Evolutionary conservation across 2,888 invertebrate genomes (phyloP).

Genomic region (Eupithecia subumbrata): DNA sequence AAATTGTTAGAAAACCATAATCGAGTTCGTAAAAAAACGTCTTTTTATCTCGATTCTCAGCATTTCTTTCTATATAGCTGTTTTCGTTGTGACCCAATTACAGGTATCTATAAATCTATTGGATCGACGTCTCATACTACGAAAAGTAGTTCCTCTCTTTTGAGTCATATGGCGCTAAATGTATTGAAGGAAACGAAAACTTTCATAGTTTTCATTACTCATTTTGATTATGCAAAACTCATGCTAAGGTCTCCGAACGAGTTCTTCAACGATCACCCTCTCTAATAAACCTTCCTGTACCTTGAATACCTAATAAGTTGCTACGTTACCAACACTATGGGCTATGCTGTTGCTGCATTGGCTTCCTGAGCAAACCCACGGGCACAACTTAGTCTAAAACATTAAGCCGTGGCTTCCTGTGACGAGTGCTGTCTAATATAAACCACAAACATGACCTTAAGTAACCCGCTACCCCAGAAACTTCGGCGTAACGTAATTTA

Average conservation of each 20-base stretch:
- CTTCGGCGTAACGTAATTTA: conserved; percentile 41
- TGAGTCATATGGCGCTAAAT: neutral
- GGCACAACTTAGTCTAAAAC: neutral
- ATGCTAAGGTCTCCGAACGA: neutral
- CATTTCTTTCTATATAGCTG: too few species aligned
- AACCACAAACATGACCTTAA: conserved; percentile 32
- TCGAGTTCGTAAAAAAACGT: too few species aligned
- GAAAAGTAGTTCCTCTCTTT: neutral
- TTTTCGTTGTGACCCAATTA: too few species aligned
- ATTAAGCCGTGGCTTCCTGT: neutral
- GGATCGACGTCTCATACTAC: neutral
- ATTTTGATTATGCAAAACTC: neutral
- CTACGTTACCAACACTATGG: neutral
- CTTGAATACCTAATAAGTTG: neutral
- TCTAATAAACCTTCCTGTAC: neutral
- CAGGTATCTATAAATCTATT: too few species aligned
- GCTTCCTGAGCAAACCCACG: neutral
- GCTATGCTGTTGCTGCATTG: neutral
- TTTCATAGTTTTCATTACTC: neutral
- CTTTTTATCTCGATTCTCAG: too few species aligned
- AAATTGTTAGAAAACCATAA: too few species aligned
- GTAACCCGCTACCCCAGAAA: conserved; percentile 36
- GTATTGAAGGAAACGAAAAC: neutral
- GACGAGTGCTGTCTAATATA: conserved; percentile 17
- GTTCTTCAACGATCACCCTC: neutral